Conservation (phyloP, 64 coral and sea anemone species). For the Catalaphyllia jardinei region DNA sequence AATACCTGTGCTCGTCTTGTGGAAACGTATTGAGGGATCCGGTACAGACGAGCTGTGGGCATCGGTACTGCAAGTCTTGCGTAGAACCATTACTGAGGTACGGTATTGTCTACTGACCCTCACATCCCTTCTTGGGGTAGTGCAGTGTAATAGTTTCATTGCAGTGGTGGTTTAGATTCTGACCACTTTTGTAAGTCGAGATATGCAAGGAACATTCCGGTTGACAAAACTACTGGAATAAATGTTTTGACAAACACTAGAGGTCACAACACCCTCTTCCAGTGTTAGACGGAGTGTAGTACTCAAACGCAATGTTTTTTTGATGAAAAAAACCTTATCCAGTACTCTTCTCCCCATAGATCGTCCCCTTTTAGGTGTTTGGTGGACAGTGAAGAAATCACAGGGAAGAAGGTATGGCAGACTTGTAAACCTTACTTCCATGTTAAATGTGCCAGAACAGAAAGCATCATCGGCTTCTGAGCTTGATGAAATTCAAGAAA, state of each 20-base stretch:
- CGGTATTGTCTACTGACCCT: not conserved
- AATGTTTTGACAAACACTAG: too few relatives aligned
- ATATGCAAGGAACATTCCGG: too few relatives aligned
- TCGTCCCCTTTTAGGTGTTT: not conserved
- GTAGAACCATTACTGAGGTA: conserved; percentile 10
- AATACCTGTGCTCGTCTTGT: conserved; percentile 4
- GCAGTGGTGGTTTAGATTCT: too few relatives aligned
- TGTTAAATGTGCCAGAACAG: too few relatives aligned
- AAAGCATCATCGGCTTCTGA: too few relatives aligned
- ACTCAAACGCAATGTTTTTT: too few relatives aligned
- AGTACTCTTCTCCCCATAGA: not conserved
- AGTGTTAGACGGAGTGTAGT: too few relatives aligned
- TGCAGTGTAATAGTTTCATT: too few relatives aligned
- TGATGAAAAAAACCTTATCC: not conserved
- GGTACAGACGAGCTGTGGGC: conserved; percentile 2
- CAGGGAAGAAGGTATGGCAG: not conserved
- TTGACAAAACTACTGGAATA: too few relatives aligned
- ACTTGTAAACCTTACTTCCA: not conserved
- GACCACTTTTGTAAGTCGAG: too few relatives aligned
- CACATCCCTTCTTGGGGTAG: not conserved
- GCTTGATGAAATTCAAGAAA: too few relatives aligned
- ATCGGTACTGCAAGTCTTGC: conserved; percentile 24
- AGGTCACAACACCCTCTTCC: too few relatives aligned
- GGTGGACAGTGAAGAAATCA: conserved; percentile 5
- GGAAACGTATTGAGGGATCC: not conserved